Evolutionary conservation across 2,113 vertebrate genomes (phyloP), one percentile per base, ranked within the genome.

Genomic region (Apeltes quadracus): DNA sequence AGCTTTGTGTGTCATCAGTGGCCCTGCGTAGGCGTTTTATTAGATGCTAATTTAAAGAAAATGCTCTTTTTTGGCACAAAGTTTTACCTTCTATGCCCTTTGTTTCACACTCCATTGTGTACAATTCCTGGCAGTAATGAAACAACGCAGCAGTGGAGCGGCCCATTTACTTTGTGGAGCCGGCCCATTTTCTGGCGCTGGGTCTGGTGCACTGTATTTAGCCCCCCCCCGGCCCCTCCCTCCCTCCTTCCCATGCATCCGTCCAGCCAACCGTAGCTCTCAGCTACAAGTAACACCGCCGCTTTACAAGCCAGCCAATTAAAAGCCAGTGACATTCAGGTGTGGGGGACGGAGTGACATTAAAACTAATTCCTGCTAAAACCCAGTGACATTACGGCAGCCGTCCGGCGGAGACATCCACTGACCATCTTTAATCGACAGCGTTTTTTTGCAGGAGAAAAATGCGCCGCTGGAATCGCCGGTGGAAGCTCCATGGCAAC

Each of bases 261-360:
- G 34, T 34, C n/a, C 46, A 50, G 69, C 62, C 76, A 38, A 69
- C 34, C 43, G 29, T 88, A 32, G 85, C 89, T 90, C 51, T 38
- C 63, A 81, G 90, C 68, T 71, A 79, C 76, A 64, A 84, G 75
- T 76, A 85, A 89, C 78, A 38, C 62, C 78, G 87, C 69, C 81
- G 74, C 87, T 92, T 88, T 77, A 81, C 68, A 78, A 80, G 76
- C 57, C 54, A 77, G 78, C 88, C 90, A 92, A 92, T 94, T 92
- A 92, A 93, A 92, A 86, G 38, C 78, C 77, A 63, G 78, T 94
- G 93, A 92, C 92, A 92, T 94, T 94, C 87, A 87, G 82, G 81
- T 85, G 70, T 78, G 66, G 61, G 57, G 86, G 80, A 91, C 70
- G 55, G 85, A 89, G 59, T 92, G 92, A 90, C 91, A 93, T 93